Conservation (phyloP, 2,888 invertebrate species). For the Macropis europaea region DNA sequence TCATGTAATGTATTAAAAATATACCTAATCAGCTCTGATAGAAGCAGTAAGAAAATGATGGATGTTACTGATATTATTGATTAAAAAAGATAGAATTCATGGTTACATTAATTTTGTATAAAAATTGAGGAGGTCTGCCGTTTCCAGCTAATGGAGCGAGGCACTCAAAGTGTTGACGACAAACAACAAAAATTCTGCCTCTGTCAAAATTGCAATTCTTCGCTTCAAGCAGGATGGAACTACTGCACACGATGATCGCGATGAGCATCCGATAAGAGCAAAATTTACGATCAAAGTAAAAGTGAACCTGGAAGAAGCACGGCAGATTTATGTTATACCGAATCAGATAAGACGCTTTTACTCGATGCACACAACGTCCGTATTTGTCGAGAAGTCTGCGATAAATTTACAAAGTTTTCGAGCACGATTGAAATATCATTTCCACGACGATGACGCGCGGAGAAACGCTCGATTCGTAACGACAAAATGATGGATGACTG, state of each 20-base stretch:
- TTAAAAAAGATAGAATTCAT: too few relatives aligned
- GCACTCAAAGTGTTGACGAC: too few relatives aligned
- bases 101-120: too few relatives aligned
- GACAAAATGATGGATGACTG: neutral
- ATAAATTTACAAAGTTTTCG: neutral
- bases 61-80: too few relatives aligned
- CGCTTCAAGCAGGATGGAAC: too few relatives aligned
- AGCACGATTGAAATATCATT: neutral
- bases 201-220: too few relatives aligned
- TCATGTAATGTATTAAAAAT: too few relatives aligned
- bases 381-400: neutral
- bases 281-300: neutral
- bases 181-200: too few relatives aligned
- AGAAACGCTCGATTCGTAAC: neutral
- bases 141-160: too few relatives aligned
- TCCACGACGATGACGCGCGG: neutral
- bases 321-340: slow-evolving; percentile 20
- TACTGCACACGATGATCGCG: neutral
- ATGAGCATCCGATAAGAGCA: slow-evolving; percentile 9
- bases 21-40: too few relatives aligned
- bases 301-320: neutral
- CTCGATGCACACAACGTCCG: neutral
- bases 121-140: too few relatives aligned
- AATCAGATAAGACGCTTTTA: slow-evolving; percentile 10
- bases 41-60: too few relatives aligned